A percentile compares a stretch with the other conserved stretches of the same genome.
Conservation (phyloP, 2,797 vertebrate genomes). For the Amphiprion clarkii region DNA sequence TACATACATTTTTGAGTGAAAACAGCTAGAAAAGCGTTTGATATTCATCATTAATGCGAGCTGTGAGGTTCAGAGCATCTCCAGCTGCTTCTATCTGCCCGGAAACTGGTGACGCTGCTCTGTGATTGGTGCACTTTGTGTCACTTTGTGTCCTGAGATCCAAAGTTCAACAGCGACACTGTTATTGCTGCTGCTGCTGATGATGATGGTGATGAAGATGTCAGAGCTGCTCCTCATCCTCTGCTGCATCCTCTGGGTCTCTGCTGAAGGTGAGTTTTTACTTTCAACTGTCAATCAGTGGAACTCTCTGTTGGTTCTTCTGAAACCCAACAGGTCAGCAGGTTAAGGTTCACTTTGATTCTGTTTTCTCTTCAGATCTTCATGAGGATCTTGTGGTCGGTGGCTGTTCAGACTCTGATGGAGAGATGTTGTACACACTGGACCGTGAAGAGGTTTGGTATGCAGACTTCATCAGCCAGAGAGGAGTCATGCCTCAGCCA, state of each 20-base stretch:
- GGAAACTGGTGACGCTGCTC: background rate
- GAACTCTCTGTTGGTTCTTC: too few species aligned
- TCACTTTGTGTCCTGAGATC: background rate
- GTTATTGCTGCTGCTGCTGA: too few species aligned
- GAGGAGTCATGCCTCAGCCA: background rate
- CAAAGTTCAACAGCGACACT: too few species aligned
- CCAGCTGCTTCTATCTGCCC: background rate
- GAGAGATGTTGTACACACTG: background rate
- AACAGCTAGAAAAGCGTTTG: too few species aligned
- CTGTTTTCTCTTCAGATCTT: conserved; percentile 23
- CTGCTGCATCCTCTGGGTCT: too few species aligned
- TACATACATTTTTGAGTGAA: too few species aligned
- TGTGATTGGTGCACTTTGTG: background rate
- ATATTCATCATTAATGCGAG: too few species aligned
- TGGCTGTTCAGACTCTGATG: conserved; percentile 59
- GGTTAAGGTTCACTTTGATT: background rate
- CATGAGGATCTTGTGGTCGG: rapidly evolving
- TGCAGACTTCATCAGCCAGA: conserved; percentile 51
- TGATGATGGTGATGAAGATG: too few species aligned
- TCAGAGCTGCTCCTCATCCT: too few species aligned
- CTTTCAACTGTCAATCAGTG: background rate
- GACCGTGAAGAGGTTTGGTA: conserved; percentile 36
- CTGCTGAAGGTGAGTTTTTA: background rate
- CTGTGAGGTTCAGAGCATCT: too few species aligned
- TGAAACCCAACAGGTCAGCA: background rate